phyloP scores from a whole-genome alignment of 2,888 invertebrate species.

The Eledona agricola region DNA sequence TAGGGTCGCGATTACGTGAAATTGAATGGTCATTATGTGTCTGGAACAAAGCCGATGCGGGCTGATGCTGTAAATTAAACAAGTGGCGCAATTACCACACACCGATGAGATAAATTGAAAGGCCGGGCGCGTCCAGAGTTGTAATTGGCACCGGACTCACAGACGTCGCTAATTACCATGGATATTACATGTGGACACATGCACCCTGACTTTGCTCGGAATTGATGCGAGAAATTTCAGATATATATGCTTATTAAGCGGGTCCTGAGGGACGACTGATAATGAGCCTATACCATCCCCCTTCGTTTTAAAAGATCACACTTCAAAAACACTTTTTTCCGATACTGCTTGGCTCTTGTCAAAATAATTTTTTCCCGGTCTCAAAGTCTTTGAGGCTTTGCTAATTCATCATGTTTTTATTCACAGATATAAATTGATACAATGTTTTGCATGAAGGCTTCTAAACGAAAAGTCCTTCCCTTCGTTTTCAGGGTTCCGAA shows the following conservation, averaged over 20 bases:
- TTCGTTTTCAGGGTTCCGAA: too few species aligned
- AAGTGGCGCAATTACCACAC: conserved; percentile 55
- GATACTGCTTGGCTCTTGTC: too few species aligned
- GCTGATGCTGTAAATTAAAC: conserved; percentile 55
- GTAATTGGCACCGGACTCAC: conserved; percentile 57
- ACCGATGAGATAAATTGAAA: conserved; percentile 55
- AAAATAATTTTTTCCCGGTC: conserved; percentile 1
- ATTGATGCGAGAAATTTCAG: conserved; percentile 54
- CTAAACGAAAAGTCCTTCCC: too few species aligned
- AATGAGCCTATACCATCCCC: conserved; percentile 31
- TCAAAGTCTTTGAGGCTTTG: too few species aligned
- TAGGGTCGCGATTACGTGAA: conserved; percentile 36
- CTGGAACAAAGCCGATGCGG: conserved; percentile 51
- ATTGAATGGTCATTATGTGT: conserved; percentile 39
- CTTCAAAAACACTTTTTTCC: too few species aligned
- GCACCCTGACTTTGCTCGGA: conserved; percentile 48
- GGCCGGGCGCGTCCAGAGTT: conserved; percentile 51
- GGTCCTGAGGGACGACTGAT: conserved; percentile 15
- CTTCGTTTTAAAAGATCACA: too few species aligned
- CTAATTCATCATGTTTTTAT: too few species aligned
- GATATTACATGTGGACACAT: conserved; percentile 59
- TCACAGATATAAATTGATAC: too few species aligned
- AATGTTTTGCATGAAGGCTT: too few species aligned
- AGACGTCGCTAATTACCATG: conserved; percentile 59
- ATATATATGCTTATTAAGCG: conserved; percentile 55